Evolutionary conservation across 2,888 invertebrate species (phyloP), one percentile per base, ranked within the genome.

Genomic region (Parnassius orleans): DNA sequence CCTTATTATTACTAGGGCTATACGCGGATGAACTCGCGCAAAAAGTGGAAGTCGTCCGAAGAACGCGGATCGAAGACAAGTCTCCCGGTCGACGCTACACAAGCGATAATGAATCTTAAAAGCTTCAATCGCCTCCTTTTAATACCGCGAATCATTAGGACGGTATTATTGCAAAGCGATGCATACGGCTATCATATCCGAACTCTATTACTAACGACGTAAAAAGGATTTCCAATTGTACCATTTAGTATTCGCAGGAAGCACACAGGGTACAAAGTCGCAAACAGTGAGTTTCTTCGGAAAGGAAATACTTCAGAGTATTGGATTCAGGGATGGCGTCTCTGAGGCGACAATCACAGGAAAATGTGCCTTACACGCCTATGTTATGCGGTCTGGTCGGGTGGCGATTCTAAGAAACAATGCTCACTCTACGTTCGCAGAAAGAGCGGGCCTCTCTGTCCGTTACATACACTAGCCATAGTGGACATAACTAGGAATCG

Each of bases 391-490:
- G 86, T 83, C 79, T 71, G 79, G 78, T 80, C 56, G 76, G 77
- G 84, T 81, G 75, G 79, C 77, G 78, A 74, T 90, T 91, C 90
- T 74, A 50, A 90, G 90, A 91, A 90, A 89, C 90, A 90, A 91
- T 87, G 80, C 78, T 78, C 77, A 76, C 72, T 78, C 80, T 78
- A 78, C 77, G 75, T 90, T 90, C 90, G 84, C 78, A 81, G 87
- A 90, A 90, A 80, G 86, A 87, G 85, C 87, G 87, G 87, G 81
- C 77, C 75, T 78, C 74, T 73, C 71, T 72, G 75, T 72, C 89
- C 89, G 90, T 90, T 89, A 89, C 76, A 78, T 74, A 76, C 74
- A 68, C 71, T 70, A 64, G 62, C 69, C 69, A 68, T 68, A 74
- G 83, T 81, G 81, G 81, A 81, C 80, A 70, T 77, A 75, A 84